Conservation (phyloP, 2,113 vertebrate genomes). For the Prunella himalayana region DNA sequence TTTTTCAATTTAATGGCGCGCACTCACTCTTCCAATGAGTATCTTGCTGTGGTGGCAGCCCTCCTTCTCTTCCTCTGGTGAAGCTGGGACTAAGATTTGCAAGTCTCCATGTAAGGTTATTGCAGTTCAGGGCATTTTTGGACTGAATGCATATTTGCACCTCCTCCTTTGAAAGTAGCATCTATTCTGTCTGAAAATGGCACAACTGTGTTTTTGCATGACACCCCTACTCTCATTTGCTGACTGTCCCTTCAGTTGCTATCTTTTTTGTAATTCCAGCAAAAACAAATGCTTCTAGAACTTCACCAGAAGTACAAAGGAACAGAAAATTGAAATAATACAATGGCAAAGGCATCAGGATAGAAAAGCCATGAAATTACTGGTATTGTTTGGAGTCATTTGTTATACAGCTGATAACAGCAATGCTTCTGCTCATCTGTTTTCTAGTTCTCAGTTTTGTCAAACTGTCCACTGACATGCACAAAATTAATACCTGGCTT, state of each 20-base stretch:
- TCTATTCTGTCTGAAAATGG: constrained; percentile 35
- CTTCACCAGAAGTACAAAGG: constrained; percentile 33
- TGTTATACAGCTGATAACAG: not conserved
- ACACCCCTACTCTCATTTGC: constrained; percentile 53
- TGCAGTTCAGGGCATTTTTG: constrained; percentile 41
- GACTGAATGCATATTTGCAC: not conserved
- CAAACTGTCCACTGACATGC: not conserved
- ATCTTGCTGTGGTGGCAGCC: not conserved
- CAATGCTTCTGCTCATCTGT: constrained; percentile 3
- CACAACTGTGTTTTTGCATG: constrained; percentile 28
- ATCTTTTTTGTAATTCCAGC: constrained; percentile 32
- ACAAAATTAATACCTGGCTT: not conserved
- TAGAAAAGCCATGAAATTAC: constrained; percentile 45
- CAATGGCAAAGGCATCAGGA: constrained; percentile 53
- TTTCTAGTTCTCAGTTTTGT: constrained; percentile 40
- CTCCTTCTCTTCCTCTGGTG: constrained; percentile 24
- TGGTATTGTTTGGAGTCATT: constrained; percentile 16
- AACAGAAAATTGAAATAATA: constrained; percentile 51
- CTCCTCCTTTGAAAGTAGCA: not conserved
- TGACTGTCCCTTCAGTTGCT: constrained; percentile 38
- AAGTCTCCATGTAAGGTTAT: not conserved
- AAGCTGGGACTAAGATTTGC: constrained; percentile 11
- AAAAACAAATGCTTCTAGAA: constrained; percentile 47
- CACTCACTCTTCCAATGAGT: not conserved
- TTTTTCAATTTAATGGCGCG: not conserved